Evolutionary conservation across 1,140 invertebrate species (phyloP).

Genomic region (Drosophila guanche): DNA sequence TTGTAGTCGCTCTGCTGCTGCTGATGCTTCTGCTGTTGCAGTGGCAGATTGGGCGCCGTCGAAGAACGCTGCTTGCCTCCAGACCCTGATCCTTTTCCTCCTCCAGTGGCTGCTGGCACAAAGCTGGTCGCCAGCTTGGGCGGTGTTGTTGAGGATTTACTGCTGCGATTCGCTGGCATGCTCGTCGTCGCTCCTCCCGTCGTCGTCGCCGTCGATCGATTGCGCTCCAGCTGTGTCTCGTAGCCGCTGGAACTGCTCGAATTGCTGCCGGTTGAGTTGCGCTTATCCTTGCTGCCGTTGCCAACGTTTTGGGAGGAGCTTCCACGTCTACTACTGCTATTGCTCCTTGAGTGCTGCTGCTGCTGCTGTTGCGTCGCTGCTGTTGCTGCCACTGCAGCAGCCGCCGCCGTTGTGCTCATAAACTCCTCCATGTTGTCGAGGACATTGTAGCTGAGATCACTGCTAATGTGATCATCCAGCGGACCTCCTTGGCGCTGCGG

Average conservation of each 20-base stretch:
- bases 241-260: constrained; percentile 67
- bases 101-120: constrained; percentile 42
- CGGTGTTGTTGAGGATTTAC: constrained; percentile 60
- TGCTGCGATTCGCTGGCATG: constrained; percentile 24
- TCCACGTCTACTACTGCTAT: constrained; percentile 27
- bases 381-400: constrained; percentile 44
- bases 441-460: constrained; percentile 77
- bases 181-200: constrained; percentile 6
- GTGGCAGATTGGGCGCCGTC: not conserved
- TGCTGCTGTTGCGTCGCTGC: constrained; percentile 31
- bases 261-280: constrained; percentile 69
- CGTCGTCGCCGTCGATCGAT: constrained; percentile 25
- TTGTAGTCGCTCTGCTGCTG: constrained; percentile 34
- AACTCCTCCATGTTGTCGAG: constrained; percentile 78
- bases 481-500: constrained; percentile 61
- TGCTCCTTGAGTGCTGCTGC: constrained; percentile 41
- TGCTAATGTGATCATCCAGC: constrained; percentile 69
- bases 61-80: constrained; percentile 12
- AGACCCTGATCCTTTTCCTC: not conserved
- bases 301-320: constrained; percentile 37
- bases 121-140: constrained; percentile 65
- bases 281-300: constrained; percentile 49
- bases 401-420: constrained; percentile 52
- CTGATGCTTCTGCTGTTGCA: constrained; percentile 32
- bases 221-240: constrained; percentile 64